These are phyloP conservation scores for Cantharis rustica DNA, from an alignment of 2,888 invertebrate species.

Conservation along the genomic window DNA sequence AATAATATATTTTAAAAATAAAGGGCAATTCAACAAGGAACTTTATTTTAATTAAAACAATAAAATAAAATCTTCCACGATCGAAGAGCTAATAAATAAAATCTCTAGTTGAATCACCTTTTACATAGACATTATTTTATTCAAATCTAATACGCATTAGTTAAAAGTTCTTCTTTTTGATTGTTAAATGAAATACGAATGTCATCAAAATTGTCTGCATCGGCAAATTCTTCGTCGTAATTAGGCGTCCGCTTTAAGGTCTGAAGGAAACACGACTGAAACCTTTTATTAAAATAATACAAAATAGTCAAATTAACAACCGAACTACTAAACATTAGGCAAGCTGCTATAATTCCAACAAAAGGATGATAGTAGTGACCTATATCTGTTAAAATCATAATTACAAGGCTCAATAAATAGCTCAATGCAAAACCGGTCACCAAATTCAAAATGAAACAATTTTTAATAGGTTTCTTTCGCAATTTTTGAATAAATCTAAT, in stretches of 20 bases:
- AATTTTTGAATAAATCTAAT: neutral
- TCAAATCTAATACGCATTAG: neutral
- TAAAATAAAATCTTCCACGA: too few relatives aligned
- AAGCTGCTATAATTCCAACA: neutral
- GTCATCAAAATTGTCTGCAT: neutral
- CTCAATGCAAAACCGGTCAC: neutral
- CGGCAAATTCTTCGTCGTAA: conserved; percentile 3
- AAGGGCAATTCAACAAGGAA: too few relatives aligned
- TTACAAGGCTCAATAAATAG: neutral
- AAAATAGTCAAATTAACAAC: neutral
- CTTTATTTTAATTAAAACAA: too few relatives aligned
- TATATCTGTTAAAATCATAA: neutral
- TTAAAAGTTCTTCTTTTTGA: neutral
- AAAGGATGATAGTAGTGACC: neutral
- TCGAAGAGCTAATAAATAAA: too few relatives aligned
- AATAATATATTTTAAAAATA: neutral
- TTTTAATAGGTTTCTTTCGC: neutral
- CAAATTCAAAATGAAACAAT: neutral
- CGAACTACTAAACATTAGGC: neutral
- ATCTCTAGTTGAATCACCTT: too few relatives aligned
- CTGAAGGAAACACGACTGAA: conserved; percentile 1
- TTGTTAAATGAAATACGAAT: conserved; percentile 8
- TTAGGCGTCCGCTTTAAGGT: neutral
- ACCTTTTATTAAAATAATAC: neutral
- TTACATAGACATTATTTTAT: neutral